These are phyloP conservation scores for Amblyteles armatorius DNA, from an alignment of 2,888 invertebrate species.

Conservation along the genomic window DNA sequence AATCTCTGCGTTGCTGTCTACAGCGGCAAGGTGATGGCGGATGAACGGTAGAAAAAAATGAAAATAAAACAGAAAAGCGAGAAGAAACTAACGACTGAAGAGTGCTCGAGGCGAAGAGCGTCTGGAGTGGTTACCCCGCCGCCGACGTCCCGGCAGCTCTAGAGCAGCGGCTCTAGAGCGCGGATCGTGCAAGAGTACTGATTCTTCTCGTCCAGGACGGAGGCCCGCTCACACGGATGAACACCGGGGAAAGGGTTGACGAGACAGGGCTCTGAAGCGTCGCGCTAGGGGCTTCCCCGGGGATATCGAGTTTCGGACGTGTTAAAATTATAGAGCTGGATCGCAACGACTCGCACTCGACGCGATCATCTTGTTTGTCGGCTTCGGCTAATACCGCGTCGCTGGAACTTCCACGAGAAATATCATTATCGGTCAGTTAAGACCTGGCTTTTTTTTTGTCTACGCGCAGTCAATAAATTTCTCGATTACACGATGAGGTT, in stretches of 20 bases:
- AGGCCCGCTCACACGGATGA: conserved; percentile 11
- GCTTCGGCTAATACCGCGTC: neutral
- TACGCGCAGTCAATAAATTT: neutral
- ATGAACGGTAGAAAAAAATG: conserved; percentile 4
- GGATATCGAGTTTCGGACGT: conserved; percentile 14
- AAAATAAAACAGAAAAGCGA: conserved; percentile 1
- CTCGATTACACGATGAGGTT: neutral
- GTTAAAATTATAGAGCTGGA: conserved; percentile 2
- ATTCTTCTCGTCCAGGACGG: conserved; percentile 21
- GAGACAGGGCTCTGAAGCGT: conserved; percentile 9
- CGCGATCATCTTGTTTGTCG: conserved; percentile 7
- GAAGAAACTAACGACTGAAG: conserved; percentile 46
- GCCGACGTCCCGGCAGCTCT: conserved; percentile 32
- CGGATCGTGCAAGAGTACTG: conserved; percentile 32
- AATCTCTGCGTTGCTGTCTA: neutral
- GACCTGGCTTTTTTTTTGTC: neutral
- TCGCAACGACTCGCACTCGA: conserved; percentile 13
- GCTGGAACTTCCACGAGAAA: neutral
- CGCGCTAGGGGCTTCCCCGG: neutral
- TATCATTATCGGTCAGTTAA: neutral
- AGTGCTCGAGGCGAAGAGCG: conserved; percentile 49
- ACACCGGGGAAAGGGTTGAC: conserved; percentile 22
- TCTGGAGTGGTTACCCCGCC: conserved; percentile 51
- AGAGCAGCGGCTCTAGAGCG: conserved; percentile 19
- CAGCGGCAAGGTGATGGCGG: neutral